Conservation (phyloP, 2,113 vertebrate species). For the Aphyosemion australe region DNA sequence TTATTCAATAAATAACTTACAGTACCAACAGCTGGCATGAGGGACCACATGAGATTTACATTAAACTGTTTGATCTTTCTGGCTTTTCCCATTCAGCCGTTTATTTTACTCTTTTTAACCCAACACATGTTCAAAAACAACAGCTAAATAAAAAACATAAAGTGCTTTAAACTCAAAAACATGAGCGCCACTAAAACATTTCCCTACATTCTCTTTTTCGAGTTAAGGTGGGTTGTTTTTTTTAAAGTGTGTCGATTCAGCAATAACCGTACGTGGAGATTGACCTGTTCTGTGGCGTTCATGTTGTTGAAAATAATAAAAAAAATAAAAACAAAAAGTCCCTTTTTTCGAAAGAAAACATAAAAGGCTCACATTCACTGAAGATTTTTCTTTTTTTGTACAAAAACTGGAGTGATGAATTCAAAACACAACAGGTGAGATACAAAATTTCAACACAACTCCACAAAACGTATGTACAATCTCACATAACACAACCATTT, state of each 20-base stretch:
- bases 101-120: conserved; percentile 37
- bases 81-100: conserved; percentile 67
- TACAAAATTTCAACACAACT: conserved; percentile 74
- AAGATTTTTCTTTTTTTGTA: conserved; percentile 52
- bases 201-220: conserved; percentile 51
- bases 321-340: conserved; percentile 40
- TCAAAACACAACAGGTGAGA: conserved; percentile 70
- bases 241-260: background rate
- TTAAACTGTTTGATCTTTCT: conserved; percentile 75
- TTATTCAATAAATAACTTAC: conserved; percentile 99
- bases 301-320: conserved; percentile 64
- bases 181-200: conserved; percentile 55
- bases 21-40: conserved; percentile 87
- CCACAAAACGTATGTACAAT: conserved; percentile 83
- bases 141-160: conserved; percentile 79
- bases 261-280: background rate
- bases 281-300: conserved; percentile 53
- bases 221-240: conserved; percentile 16
- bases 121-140: conserved; percentile 61
- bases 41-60: conserved; percentile 80
- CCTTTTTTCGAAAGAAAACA: conserved; percentile 44
- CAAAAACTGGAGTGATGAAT: conserved; percentile 62
- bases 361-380: conserved; percentile 74
- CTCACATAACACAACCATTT: conserved; percentile 81
- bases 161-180: conserved; percentile 80